Percentiles rank a stretch among this genome's conserved stretches.
These are phyloP conservation scores for Callocephalon fimbriatum DNA, from an alignment of 2,113 vertebrate species.

Conservation along the genomic window DNA sequence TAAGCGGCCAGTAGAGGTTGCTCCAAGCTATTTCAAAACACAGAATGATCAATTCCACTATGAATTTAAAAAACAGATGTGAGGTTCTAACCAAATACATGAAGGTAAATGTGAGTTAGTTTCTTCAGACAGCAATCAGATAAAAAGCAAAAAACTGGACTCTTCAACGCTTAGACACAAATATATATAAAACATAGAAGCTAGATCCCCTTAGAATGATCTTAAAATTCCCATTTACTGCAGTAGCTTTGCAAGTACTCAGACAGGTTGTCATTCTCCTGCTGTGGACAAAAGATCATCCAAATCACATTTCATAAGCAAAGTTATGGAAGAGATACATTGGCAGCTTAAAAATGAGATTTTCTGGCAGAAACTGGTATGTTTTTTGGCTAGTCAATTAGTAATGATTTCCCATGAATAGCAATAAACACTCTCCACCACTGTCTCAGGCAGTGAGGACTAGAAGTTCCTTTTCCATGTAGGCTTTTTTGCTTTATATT, in stretches of 20 bases:
- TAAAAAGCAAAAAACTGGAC: not conserved
- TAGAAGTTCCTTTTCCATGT: slow-evolving; percentile 50
- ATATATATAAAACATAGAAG: not conserved
- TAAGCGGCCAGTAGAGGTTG: slow-evolving; percentile 5
- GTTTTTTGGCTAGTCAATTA: slow-evolving; percentile 50
- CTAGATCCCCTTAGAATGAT: not conserved
- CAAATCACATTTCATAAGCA: slow-evolving; percentile 27
- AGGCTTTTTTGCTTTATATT: slow-evolving; percentile 34
- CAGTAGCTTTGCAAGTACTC: not conserved
- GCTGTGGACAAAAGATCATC: not conserved
- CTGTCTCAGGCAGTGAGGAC: not conserved
- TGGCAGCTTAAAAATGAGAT: not conserved
- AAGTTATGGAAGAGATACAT: slow-evolving; percentile 19
- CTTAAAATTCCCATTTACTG: not conserved
- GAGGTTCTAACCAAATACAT: not conserved
- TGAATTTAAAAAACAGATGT: slow-evolving; percentile 11
- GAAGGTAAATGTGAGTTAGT: not conserved
- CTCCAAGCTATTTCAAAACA: slow-evolving; percentile 5
- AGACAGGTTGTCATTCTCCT: not conserved
- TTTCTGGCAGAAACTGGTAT: slow-evolving; percentile 37
- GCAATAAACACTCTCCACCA: slow-evolving; percentile 39
- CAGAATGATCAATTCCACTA: not conserved
- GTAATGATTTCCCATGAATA: slow-evolving; percentile 52
- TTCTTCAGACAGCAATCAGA: not conserved
- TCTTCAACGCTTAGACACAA: not conserved